Evolutionary conservation across 2,797 vertebrate genomes (phyloP).

Genomic region (Mareca strepera): DNA sequence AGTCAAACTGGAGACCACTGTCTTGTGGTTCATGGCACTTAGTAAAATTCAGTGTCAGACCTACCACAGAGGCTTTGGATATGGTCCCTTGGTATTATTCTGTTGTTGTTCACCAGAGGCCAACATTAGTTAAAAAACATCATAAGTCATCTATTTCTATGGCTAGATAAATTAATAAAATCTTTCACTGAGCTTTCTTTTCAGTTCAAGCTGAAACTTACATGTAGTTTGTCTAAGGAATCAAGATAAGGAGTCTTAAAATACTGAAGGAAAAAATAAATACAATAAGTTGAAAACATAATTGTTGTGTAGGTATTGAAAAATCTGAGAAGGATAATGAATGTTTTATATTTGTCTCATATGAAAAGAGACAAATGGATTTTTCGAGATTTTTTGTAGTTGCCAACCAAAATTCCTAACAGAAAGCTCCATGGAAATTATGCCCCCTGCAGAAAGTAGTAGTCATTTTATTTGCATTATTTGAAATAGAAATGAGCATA

Average conservation of each 20-base stretch:
- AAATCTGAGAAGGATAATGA: background rate
- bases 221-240: background rate
- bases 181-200: background rate
- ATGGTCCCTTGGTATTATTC: background rate
- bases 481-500: background rate
- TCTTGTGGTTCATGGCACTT: background rate
- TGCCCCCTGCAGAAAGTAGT: background rate
- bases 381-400: background rate
- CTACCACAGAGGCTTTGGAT: background rate
- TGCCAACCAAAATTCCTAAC: background rate
- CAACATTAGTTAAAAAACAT: background rate
- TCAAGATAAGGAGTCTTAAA: background rate
- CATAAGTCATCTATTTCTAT: background rate
- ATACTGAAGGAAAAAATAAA: background rate
- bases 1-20: background rate
- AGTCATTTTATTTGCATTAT: background rate
- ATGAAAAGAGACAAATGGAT: background rate
- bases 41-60: background rate
- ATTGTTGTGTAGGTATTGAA: background rate
- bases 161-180: background rate
- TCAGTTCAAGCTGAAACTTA: background rate
- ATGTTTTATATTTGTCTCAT: background rate
- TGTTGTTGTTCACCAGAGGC: background rate
- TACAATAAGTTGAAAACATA: background rate
- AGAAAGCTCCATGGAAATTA: background rate